Percentiles rank a stretch among this genome's conserved stretches.
These are phyloP conservation scores for Lithophane socia DNA, from an alignment of 2,888 invertebrate species.

Conservation along the genomic window DNA sequence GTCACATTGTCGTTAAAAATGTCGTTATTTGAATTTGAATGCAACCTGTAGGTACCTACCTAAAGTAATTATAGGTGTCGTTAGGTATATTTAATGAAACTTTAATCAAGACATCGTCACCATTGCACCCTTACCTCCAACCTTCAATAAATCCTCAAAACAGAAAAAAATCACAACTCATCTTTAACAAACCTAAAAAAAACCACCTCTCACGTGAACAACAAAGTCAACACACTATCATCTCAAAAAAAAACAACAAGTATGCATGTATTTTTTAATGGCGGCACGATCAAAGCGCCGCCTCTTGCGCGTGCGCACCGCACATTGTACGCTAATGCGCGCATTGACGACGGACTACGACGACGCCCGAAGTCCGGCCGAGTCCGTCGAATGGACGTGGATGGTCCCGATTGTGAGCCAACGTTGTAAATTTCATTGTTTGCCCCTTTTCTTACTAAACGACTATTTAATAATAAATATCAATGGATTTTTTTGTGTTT, in stretches of 20 bases:
- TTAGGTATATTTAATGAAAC: not conserved
- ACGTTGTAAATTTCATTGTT: constrained; percentile 63
- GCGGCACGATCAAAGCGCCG: constrained; percentile 72
- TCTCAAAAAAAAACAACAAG: constrained; percentile 38
- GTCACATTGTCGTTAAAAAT: no score
- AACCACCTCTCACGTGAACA: constrained; percentile 32
- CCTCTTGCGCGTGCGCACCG: constrained; percentile 67
- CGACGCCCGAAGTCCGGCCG: constrained; percentile 34
- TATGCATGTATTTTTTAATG: constrained; percentile 61
- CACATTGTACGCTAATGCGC: constrained; percentile 83
- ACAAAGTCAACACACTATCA: constrained; percentile 54
- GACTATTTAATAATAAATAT: constrained; percentile 60
- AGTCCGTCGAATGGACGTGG: constrained; percentile 44
- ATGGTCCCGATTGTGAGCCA: constrained; percentile 53
- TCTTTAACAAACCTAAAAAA: not conserved
- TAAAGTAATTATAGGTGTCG: not conserved
- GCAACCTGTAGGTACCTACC: not conserved
- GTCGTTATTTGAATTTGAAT: not conserved
- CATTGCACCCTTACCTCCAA: not conserved
- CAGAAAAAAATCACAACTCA: not conserved
- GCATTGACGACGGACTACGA: constrained; percentile 67
- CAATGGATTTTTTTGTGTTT: constrained; percentile 17
- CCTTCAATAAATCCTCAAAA: no score
- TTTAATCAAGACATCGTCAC: not conserved
- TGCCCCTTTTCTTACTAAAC: constrained; percentile 41